Base-by-base conservation (phyloP, 1,140 invertebrate species). In the Anastrepha obliqua region DNA sequence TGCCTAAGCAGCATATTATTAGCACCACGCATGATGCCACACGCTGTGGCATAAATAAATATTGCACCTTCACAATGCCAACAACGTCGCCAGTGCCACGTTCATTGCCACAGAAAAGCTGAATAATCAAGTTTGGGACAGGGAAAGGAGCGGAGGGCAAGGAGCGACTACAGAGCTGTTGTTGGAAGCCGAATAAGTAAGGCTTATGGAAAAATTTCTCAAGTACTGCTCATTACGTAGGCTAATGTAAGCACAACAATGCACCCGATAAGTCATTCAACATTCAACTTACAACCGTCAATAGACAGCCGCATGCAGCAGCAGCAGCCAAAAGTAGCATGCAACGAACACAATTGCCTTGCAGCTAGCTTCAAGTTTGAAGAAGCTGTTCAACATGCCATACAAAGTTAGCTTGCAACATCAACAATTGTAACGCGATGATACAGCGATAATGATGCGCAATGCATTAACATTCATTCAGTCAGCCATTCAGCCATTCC, bases 191-290 rank as follows among this genome's bases (percentile, higher is more conserved):
- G 20, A 47, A 42, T 81, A 81, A 81, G 74, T 81, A 55, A 47
- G 11, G 74, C 74, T 81, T 81, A 58, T 81, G 17, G 47, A 55
- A 55, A 81, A 81, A 81, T 55, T 81, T 81, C 74, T 81, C 74
- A 81, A 81, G 74, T 81, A 8, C 74, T 29, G 74, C 47, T 81
- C 74, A 81, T 81, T 81, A 81, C 74, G 74, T 81, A 81, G 74
- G 74, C 74, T 81, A 81, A 81, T 81, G 74, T 58, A 81, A 81
- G 47, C 74, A 81, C 74, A 81, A 81, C 74, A 81, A 81, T 81
- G 47, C 74, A 47, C 74, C 51, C 20, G 74, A 81, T 81, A 81
- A 55, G 74, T 81, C 74, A 81, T 81, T 81, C 74, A 81, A 81
- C 74, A 81, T 81, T 81, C 47, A 81, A 55, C 74, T 20, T 81